Conservation (phyloP, 2,888 invertebrate species). For the Mythimna loreyi region DNA sequence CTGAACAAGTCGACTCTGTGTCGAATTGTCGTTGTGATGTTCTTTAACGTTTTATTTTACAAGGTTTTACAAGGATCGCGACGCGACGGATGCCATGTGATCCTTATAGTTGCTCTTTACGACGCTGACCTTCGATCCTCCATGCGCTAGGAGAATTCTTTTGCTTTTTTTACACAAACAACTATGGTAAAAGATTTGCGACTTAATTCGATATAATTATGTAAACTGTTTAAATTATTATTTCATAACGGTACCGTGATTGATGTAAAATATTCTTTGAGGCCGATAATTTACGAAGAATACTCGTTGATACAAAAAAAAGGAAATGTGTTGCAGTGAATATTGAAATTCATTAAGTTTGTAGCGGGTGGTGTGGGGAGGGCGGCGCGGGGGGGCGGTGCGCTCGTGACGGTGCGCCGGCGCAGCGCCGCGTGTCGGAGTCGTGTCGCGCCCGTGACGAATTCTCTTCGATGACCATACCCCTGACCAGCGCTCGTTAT, state of each 20-base stretch:
- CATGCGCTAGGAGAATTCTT: constrained; percentile 33
- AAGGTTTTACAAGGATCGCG: constrained; percentile 82
- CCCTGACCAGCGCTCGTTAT: constrained; percentile 41
- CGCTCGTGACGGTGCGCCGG: constrained; percentile 55
- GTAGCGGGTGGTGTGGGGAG: constrained; percentile 39
- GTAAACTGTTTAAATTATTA: constrained; percentile 61
- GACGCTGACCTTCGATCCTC: constrained; percentile 40
- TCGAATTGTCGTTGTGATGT: constrained; percentile 85
- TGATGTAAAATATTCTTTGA: constrained; percentile 64
- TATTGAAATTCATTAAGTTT: constrained; percentile 63
- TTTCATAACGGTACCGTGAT: constrained; percentile 65
- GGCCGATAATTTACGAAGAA: constrained; percentile 61
- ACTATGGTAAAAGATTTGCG: constrained; percentile 44
- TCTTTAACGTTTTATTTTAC: constrained; percentile 81
- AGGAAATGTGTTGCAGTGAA: constrained; percentile 48
- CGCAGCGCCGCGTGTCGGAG: constrained; percentile 50
- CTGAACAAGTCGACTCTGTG: constrained; percentile 85
- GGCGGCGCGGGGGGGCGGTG: too few relatives aligned
- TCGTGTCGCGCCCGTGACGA: constrained; percentile 72
- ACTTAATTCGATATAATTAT: constrained; percentile 60
- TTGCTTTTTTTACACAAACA: constrained; percentile 23
- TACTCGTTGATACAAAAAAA: constrained; percentile 56
- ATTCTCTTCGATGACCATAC: constrained; percentile 70
- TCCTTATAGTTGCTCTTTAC: constrained; percentile 56
- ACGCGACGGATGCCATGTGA: constrained; percentile 66